Base-by-base conservation (phyloP, 2,888 invertebrate species). In the Leptopilina syphax region DNA sequence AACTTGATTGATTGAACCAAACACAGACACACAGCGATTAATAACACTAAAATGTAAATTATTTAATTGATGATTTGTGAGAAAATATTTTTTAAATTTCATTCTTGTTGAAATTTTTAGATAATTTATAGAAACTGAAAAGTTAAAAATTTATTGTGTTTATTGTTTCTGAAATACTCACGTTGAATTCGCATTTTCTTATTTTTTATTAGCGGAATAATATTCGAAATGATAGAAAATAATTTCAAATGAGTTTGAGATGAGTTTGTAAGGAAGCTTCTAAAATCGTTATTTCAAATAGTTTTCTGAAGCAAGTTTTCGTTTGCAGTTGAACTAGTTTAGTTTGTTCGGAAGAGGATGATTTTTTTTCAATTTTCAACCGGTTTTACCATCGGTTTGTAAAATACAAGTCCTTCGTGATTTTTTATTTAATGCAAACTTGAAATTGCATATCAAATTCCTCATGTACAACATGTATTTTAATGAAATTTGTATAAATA, bases 211-310 rank as follows among this genome's bases (percentile, higher is more conserved):
- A 18, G 1, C n/a, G 6, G 18, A 34, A 6, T 24, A 54, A 50
- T 50, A 13, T 70, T 50, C 3, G 6, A 24, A 27, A 24, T 1
- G 10, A 68, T 24, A 47, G 9, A 24, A 24, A 68, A 68, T 24
- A 24, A 24, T 12, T 18, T 50, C 24, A 44, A 47, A 10, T 63
- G 9, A 18, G 66, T 3, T 34, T 34, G 34, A 2, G 34, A 34
- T 34, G 8, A 41, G 27, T 34, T 7, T 34, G 34, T 54, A 57
- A n/a, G 4, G 54, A 27, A 5, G 34, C 54, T 27, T 57, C 54
- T 34, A 10, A 57, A 7, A 34, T 73, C 70, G 8, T n/a, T 54
- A 57, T 73, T 50, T 34, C 57, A 73, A 73, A 73, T 73, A 73
- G 27, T 34, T 34, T n/a, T 57, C 54, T 57, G 57, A 34, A 57